phyloP scores from a whole-genome alignment of 2,113 vertebrate species.

The Mobula birostris region DNA sequence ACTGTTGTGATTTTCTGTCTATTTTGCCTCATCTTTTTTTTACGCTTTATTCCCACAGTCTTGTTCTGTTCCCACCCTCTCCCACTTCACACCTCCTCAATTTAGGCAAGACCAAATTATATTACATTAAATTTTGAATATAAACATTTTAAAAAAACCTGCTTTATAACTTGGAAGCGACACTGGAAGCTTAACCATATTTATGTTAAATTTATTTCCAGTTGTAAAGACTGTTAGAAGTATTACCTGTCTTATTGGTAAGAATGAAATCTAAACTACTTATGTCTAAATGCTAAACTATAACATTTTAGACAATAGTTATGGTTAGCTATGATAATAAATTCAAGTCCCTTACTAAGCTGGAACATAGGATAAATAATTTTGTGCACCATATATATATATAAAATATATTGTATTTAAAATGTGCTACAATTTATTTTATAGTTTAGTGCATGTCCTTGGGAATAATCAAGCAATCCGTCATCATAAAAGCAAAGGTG shows the following conservation, averaged over 20 bases:
- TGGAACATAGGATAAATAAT: background rate
- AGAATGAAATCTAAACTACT: background rate
- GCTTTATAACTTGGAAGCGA: background rate
- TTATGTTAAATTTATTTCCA: background rate
- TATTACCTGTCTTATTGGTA: background rate
- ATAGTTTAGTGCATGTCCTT: background rate
- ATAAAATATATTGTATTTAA: background rate
- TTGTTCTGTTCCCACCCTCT: background rate
- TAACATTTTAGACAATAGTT: background rate
- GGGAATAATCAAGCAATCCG: background rate
- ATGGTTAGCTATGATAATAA: background rate
- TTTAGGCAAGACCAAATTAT: background rate
- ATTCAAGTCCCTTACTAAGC: background rate
- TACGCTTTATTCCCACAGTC: background rate
- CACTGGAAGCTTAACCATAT: too few relatives aligned
- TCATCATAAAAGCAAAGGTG: background rate
- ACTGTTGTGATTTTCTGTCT: conserved; percentile 33
- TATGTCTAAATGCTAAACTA: background rate
- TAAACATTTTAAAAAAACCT: background rate
- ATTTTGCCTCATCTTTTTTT: conserved; percentile 25
- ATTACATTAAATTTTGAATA: background rate
- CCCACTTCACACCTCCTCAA: background rate
- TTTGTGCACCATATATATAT: too few relatives aligned
- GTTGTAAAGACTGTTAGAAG: background rate
- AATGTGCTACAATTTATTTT: background rate